Evolutionary conservation across 1,140 invertebrate genomes (phyloP).

Genomic region (Phenacoccus solenopsis): DNA sequence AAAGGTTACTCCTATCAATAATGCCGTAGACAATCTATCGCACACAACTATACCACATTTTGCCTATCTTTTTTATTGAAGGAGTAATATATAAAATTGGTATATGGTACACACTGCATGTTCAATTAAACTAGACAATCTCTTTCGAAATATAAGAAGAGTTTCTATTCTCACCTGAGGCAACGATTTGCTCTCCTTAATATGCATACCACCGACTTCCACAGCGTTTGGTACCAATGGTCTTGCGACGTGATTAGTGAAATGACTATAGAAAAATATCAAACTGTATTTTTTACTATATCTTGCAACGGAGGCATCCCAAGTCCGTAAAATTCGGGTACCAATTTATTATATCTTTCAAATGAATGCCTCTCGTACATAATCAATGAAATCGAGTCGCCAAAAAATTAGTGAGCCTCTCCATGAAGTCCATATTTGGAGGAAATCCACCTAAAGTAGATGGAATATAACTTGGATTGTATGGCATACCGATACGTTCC

Average conservation of each 20-base stretch:
- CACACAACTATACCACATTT: too few relatives aligned
- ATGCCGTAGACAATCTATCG: too few relatives aligned
- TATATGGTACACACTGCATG: too few relatives aligned
- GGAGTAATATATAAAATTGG: too few relatives aligned
- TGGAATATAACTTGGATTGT: not conserved
- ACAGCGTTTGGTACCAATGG: conserved; percentile 45
- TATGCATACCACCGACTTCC: conserved; percentile 45
- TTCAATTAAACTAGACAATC: too few relatives aligned
- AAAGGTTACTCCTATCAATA: too few relatives aligned
- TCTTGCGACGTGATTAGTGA: conserved; percentile 36
- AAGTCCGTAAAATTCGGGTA: conserved; percentile 38
- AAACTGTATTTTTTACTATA: conserved; percentile 23
- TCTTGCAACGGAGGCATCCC: conserved; percentile 41
- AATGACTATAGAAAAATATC: conserved; percentile 32
- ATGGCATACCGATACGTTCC: not conserved
- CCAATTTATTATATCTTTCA: conserved; percentile 18
- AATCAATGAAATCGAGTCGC: not conserved
- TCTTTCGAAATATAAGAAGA: too few relatives aligned
- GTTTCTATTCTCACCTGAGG: conserved; percentile 10
- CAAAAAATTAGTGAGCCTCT: conserved; percentile 22
- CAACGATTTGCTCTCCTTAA: not conserved
- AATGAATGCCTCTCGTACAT: conserved; percentile 8
- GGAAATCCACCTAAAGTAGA: not conserved
- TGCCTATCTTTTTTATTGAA: too few relatives aligned
- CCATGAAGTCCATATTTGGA: not conserved